Evolutionary conservation across 2,888 invertebrate species (phyloP).

Genomic region (Corbicula japonica): DNA sequence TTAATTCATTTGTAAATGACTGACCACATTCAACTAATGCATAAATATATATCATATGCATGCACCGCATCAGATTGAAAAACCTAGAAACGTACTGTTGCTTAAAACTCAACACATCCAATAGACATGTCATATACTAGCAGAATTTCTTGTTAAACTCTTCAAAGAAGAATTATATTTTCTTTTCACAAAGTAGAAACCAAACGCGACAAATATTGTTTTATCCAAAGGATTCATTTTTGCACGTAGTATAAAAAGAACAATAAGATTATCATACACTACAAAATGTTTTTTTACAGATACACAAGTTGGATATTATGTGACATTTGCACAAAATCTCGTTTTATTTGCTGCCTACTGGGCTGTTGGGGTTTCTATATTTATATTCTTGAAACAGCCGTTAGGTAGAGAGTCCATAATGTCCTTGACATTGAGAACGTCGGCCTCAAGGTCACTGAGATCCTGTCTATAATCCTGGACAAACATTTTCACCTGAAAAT

Average conservation of each 20-base stretch:
- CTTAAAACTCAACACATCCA: not conserved
- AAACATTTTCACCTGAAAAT: constrained; percentile 67
- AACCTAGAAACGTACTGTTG: not conserved
- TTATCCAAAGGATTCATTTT: not conserved
- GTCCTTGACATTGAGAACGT: constrained; percentile 83
- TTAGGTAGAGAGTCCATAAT: constrained; percentile 84
- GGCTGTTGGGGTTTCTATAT: constrained; percentile 74
- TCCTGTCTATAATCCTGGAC: constrained; percentile 78
- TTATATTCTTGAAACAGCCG: constrained; percentile 83
- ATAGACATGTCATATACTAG: no score
- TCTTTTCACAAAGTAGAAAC: not conserved
- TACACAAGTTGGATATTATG: no score
- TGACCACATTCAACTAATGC: not conserved
- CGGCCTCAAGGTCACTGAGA: constrained; percentile 75
- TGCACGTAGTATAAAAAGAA: not conserved
- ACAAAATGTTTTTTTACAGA: not conserved
- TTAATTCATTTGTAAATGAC: not conserved
- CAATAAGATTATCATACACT: not conserved
- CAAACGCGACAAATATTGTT: not conserved
- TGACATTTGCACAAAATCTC: no score
- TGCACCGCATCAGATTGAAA: not conserved
- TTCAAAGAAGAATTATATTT: not conserved
- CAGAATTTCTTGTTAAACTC: no score
- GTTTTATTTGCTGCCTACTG: no score
- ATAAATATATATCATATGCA: not conserved